Percentiles rank a stretch among this genome's conserved stretches.
phyloP scores from a whole-genome alignment of 2,797 vertebrate species.

The Enteromius trimaculatus region DNA sequence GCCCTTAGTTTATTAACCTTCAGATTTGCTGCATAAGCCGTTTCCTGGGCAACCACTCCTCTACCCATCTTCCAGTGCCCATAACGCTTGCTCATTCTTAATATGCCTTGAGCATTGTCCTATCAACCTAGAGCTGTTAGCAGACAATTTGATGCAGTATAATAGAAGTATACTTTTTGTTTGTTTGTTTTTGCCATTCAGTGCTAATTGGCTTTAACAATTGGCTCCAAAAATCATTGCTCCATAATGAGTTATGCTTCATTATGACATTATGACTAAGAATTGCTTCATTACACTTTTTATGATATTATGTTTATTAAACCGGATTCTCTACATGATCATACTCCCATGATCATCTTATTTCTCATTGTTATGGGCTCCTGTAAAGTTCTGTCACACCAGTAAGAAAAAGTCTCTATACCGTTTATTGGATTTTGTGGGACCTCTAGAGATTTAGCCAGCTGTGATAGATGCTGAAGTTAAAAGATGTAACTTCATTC shows the following conservation, averaged over 20 bases:
- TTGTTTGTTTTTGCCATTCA: neutral
- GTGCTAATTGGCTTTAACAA: constrained; percentile 21
- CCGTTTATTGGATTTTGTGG: constrained; percentile 33
- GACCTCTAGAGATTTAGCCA: constrained; percentile 5
- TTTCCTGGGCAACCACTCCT: constrained; percentile 61
- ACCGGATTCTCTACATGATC: neutral
- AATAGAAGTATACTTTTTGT: constrained; percentile 48
- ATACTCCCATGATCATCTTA: constrained; percentile 1
- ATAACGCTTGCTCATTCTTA: constrained; percentile 49
- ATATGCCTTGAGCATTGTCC: constrained; percentile 57
- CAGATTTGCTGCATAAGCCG: constrained; percentile 69
- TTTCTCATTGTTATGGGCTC: constrained; percentile 9
- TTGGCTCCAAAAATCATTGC: constrained; percentile 12
- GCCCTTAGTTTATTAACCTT: constrained; percentile 65
- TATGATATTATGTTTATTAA: constrained; percentile 25
- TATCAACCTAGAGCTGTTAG: constrained; percentile 46
- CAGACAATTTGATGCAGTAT: constrained; percentile 28
- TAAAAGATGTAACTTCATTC: constrained; percentile 43
- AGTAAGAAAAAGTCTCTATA: constrained; percentile 28
- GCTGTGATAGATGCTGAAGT: constrained; percentile 25
- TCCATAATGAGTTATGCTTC: constrained; percentile 1
- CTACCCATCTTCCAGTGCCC: constrained; percentile 62
- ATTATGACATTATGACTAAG: constrained; percentile 14
- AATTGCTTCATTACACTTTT: constrained; percentile 28
- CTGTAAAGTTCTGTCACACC: constrained; percentile 4